Evolutionary conservation across 2,113 vertebrate genomes (phyloP).

Genomic region (Alethe diademata): DNA sequence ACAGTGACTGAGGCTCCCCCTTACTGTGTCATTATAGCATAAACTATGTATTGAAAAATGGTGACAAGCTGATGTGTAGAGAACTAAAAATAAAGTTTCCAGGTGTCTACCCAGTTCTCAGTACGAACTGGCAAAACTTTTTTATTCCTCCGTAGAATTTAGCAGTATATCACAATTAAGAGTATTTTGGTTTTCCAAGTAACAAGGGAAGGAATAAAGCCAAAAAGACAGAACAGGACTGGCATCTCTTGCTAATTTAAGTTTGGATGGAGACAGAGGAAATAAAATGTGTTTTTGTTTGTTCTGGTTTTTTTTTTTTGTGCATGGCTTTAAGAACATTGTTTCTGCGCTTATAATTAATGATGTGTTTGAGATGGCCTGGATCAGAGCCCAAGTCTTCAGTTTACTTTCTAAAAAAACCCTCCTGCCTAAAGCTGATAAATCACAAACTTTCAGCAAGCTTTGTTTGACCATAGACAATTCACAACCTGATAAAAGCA

Average conservation of each 20-base stretch:
- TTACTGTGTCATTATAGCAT: constrained; percentile 56
- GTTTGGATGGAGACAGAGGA: neutral
- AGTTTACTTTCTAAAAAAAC: neutral
- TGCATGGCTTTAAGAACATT: neutral
- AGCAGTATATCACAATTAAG: neutral
- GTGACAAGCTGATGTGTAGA: constrained; percentile 42
- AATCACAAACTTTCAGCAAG: constrained; percentile 14
- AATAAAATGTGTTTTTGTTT: neutral
- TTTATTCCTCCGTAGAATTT: constrained; percentile 4
- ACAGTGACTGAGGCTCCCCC: constrained; percentile 29
- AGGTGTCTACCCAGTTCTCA: constrained; percentile 47
- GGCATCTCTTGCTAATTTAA: neutral
- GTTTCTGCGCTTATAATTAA: neutral
- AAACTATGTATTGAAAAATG: constrained; percentile 62
- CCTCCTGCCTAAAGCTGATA: constrained; percentile 33
- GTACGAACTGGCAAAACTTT: neutral
- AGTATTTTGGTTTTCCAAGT: neutral
- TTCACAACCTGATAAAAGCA: neutral
- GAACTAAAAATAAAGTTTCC: constrained; percentile 60
- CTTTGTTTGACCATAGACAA: constrained; percentile 8
- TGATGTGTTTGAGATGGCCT: neutral
- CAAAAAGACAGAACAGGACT: neutral
- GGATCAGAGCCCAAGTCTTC: neutral
- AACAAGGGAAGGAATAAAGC: neutral
- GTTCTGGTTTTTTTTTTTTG: neutral